Conservation (phyloP, 92 coral and sea anemone genomes). For the Nematostella vectensis region DNA sequence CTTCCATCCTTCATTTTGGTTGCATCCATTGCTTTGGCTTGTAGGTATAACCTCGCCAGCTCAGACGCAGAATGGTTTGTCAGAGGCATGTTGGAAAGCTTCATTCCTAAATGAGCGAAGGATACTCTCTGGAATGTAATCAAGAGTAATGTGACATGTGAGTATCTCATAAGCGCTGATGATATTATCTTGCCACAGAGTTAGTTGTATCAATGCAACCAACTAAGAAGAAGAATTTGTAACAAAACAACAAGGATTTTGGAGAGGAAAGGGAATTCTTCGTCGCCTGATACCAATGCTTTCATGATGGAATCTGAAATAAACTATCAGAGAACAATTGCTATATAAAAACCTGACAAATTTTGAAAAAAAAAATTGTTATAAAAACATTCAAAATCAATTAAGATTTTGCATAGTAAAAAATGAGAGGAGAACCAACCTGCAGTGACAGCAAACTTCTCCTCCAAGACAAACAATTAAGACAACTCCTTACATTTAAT, state of each 20-base stretch:
- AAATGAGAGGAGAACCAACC: too few relatives aligned
- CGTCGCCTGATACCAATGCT: slow-evolving; percentile 45
- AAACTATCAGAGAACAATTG: too few relatives aligned
- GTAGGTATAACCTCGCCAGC: slow-evolving; percentile 61
- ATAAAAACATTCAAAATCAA: neutral
- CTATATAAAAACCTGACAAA: neutral
- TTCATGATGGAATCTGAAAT: slow-evolving; percentile 50
- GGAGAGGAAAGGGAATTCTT: slow-evolving; percentile 39
- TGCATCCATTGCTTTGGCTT: slow-evolving; percentile 12
- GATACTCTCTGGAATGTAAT: neutral
- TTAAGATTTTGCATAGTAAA: too few relatives aligned
- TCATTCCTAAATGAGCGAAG: slow-evolving; percentile 33
- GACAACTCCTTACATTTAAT: slow-evolving; percentile 41
- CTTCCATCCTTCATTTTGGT: too few relatives aligned
- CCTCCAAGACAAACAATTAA: slow-evolving; percentile 46
- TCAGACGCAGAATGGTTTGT: slow-evolving; percentile 66
- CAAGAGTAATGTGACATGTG: too few relatives aligned
- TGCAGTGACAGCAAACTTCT: slow-evolving; percentile 41
- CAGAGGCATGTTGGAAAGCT: slow-evolving; percentile 54
- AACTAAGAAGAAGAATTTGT: too few relatives aligned
- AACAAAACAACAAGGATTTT: slow-evolving; percentile 53
- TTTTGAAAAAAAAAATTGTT: neutral
- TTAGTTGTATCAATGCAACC: too few relatives aligned
- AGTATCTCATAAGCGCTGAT: too few relatives aligned
- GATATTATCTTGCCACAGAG: too few relatives aligned